Percentiles rank a stretch among this genome's conserved stretches.
These are phyloP conservation scores for Cirrhinus mrigala DNA, from an alignment of 2,797 vertebrate genomes.

Conservation along the genomic window DNA sequence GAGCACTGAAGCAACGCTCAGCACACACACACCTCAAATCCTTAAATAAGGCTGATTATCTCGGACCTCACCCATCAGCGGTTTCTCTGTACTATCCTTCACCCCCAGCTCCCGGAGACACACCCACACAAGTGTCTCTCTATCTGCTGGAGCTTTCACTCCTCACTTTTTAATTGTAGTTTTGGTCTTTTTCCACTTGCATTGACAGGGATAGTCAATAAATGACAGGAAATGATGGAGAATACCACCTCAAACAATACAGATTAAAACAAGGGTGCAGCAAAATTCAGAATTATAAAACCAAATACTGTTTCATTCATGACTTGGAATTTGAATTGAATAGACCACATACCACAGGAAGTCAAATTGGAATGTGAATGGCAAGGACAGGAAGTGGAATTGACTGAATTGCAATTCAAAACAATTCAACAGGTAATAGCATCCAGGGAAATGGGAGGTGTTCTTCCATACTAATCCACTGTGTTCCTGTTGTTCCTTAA, in stretches of 20 bases:
- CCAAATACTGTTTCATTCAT: background rate
- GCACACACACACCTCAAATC: slow-evolving; percentile 49
- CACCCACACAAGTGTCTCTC: slow-evolving; percentile 25
- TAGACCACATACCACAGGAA: slow-evolving; percentile 1
- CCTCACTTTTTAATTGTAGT: background rate
- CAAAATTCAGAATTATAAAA: background rate
- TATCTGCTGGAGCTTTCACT: background rate
- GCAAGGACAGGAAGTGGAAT: background rate
- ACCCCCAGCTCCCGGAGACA: slow-evolving; percentile 23
- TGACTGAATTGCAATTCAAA: slow-evolving; percentile 5
- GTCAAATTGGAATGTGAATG: slow-evolving; percentile 25
- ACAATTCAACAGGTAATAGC: background rate
- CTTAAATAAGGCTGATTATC: slow-evolving; percentile 73
- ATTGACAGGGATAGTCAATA: background rate
- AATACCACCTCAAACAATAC: background rate
- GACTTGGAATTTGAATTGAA: slow-evolving; percentile 7
- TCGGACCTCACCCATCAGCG: slow-evolving; percentile 57
- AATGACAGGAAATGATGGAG: background rate
- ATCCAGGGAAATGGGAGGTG: background rate
- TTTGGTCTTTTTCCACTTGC: background rate
- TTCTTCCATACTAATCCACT: slow-evolving; percentile 5
- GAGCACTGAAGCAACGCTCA: slow-evolving; percentile 69
- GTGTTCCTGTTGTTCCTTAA: background rate
- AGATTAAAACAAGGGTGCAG: background rate
- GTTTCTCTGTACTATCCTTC: slow-evolving; percentile 44